Evolutionary conservation across 2,888 invertebrate genomes (phyloP).

Genomic region (Pachydiplax longipennis): DNA sequence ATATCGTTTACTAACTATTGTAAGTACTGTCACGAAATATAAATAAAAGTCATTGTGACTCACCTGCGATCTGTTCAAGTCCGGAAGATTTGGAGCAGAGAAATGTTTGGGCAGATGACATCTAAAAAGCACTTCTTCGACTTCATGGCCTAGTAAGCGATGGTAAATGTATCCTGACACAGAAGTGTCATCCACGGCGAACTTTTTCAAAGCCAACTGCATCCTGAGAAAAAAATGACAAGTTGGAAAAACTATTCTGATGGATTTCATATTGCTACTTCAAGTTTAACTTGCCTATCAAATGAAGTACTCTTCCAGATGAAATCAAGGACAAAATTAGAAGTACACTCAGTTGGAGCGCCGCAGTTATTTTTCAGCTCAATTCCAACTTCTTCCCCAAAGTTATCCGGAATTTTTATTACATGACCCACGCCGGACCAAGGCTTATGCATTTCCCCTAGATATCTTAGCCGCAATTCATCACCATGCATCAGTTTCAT

Average conservation of each 20-base stretch:
- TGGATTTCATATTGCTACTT: neutral
- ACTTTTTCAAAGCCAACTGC: constrained; percentile 92
- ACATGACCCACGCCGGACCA: constrained; percentile 99
- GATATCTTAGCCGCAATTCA: constrained; percentile 89
- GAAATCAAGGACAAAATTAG: constrained; percentile 97
- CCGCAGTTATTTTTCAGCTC: constrained; percentile 92
- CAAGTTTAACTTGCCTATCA: constrained; percentile 73
- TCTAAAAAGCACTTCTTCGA: constrained; percentile 91
- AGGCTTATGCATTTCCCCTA: constrained; percentile 90
- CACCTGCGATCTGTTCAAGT: constrained; percentile 94
- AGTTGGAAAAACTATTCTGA: neutral
- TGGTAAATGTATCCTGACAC: constrained; percentile 99
- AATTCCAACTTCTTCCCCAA: constrained; percentile 96
- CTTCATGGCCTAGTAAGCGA: constrained; percentile 91
- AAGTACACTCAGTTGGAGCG: constrained; percentile 92
- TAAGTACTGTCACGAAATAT: too few relatives aligned
- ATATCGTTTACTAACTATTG: too few relatives aligned
- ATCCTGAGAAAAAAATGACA: constrained; percentile 69
- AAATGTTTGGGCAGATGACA: constrained; percentile 95
- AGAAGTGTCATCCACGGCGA: constrained; percentile 95
- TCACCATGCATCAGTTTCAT: constrained; percentile 99
- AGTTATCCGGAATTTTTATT: constrained; percentile 94
- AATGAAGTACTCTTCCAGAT: constrained; percentile 99
- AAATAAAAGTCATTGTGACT: neutral
- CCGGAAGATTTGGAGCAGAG: constrained; percentile 96